Conservation (phyloP, 2,113 vertebrate genomes). For the Nyctibius bracteatus region DNA sequence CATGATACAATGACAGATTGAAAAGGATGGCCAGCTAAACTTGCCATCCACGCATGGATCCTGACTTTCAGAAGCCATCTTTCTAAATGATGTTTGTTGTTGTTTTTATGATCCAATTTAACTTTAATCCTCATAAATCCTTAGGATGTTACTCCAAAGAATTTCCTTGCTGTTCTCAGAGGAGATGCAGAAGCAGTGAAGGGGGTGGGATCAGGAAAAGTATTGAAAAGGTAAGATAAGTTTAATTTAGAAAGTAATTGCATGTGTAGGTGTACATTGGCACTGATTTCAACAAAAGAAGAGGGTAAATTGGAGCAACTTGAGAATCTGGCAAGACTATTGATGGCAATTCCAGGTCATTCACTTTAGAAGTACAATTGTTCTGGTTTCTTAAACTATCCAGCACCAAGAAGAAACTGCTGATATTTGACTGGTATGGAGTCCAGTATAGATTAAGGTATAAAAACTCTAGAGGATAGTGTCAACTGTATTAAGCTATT, state of each 20-base stretch:
- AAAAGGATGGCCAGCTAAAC: neutral
- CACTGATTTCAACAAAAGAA: neutral
- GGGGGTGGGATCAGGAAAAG: conserved; percentile 89
- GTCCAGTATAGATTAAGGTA: neutral
- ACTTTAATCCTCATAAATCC: neutral
- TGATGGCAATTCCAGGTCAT: neutral
- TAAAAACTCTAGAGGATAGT: neutral
- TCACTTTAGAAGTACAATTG: neutral
- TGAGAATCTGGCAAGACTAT: neutral
- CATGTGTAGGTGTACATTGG: neutral
- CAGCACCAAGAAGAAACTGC: neutral
- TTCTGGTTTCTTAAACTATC: neutral
- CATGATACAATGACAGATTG: neutral
- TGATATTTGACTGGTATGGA: neutral
- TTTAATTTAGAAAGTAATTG: neutral
- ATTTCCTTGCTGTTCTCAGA: conserved; percentile 90
- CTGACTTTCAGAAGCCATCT: neutral
- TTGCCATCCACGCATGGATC: neutral
- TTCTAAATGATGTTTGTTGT: neutral
- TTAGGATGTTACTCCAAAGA: conserved; percentile 89
- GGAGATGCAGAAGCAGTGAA: conserved; percentile 81
- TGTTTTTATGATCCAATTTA: neutral
- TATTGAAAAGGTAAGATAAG: conserved; percentile 83
- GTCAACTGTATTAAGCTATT: neutral
- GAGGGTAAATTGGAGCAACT: neutral